Percentiles rank a stretch among this genome's conserved stretches.
These are phyloP conservation scores for Aegotheles bennettii DNA, from an alignment of 2,113 vertebrate species.

Conservation along the genomic window DNA sequence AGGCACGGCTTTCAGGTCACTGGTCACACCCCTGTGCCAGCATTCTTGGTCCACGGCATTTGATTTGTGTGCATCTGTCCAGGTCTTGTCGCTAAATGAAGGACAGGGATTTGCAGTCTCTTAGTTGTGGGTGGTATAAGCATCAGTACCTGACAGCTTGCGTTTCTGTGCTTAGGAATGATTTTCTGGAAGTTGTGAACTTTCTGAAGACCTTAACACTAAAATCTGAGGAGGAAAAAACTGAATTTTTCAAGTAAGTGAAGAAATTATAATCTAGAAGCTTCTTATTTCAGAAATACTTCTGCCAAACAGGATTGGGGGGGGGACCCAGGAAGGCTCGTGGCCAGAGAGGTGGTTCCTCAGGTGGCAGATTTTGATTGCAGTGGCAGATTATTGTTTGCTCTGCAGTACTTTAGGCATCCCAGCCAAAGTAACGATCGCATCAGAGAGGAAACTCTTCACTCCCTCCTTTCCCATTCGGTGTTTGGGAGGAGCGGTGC, in stretches of 20 bases:
- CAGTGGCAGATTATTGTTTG: neutral
- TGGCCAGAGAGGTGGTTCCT: neutral
- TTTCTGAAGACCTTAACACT: slow-evolving; percentile 94
- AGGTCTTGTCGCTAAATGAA: neutral
- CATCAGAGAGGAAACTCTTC: neutral
- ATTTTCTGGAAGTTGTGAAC: slow-evolving; percentile 94
- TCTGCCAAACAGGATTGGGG: neutral
- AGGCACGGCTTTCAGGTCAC: neutral
- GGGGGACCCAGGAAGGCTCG: neutral
- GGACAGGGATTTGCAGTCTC: neutral
- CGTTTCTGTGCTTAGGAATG: slow-evolving; percentile 79
- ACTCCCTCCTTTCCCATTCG: neutral
- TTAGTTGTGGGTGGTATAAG: neutral
- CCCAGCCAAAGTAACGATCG: neutral
- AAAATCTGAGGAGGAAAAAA: slow-evolving; percentile 96
- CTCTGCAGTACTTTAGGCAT: neutral
- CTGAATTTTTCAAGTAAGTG: slow-evolving; percentile 98
- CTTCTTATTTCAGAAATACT: neutral
- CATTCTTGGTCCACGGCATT: neutral
- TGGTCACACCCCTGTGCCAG: neutral
- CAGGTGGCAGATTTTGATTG: neutral
- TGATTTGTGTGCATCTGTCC: neutral
- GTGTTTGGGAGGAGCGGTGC: neutral
- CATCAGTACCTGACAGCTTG: neutral
- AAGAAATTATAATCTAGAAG: neutral